Percentiles rank a stretch among this genome's conserved stretches.
Evolutionary conservation across 1,140 invertebrate genomes (phyloP).

Genomic region (Drosophila albomicans): DNA sequence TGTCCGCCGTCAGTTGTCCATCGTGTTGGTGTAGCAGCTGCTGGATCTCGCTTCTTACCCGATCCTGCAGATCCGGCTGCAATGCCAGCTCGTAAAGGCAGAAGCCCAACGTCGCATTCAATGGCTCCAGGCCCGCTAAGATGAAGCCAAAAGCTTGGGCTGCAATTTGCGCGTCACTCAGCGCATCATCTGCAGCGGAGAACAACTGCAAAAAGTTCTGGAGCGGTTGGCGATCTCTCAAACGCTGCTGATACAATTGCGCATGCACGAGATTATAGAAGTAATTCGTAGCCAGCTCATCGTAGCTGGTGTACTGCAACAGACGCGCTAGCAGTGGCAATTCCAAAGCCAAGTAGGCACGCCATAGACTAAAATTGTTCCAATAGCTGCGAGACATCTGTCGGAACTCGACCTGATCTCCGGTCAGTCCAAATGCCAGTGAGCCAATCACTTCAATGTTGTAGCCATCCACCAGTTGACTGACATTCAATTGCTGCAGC

Average conservation of each 20-base stretch:
- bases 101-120: conserved; percentile 86
- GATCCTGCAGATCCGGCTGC: conserved; percentile 87
- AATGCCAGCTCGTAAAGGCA: conserved; percentile 87
- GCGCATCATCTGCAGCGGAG: conserved; percentile 48
- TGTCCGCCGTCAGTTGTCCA: conserved; percentile 83
- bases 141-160: conserved; percentile 82
- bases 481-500: conserved; percentile 50
- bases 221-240: conserved; percentile 77
- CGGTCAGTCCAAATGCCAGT: conserved; percentile 57
- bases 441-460: conserved; percentile 66
- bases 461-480: conserved; percentile 59
- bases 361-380: conserved; percentile 58
- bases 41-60: conserved; percentile 86
- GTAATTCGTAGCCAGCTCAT: conserved; percentile 49
- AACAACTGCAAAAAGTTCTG: conserved; percentile 86
- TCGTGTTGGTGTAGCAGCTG: conserved; percentile 75
- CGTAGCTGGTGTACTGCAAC: conserved; percentile 60
- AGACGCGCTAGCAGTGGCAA: conserved; percentile 67
- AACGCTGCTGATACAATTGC: conserved; percentile 64
- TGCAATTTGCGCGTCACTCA: conserved; percentile 65
- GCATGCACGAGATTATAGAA: conserved; percentile 56
- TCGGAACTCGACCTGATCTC: conserved; percentile 81
- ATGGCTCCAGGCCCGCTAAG: conserved; percentile 86
- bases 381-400: conserved; percentile 62
- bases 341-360: conserved; percentile 61